Evolutionary conservation across 2,797 vertebrate species (phyloP).

Genomic region (Antrozous pallidus): DNA sequence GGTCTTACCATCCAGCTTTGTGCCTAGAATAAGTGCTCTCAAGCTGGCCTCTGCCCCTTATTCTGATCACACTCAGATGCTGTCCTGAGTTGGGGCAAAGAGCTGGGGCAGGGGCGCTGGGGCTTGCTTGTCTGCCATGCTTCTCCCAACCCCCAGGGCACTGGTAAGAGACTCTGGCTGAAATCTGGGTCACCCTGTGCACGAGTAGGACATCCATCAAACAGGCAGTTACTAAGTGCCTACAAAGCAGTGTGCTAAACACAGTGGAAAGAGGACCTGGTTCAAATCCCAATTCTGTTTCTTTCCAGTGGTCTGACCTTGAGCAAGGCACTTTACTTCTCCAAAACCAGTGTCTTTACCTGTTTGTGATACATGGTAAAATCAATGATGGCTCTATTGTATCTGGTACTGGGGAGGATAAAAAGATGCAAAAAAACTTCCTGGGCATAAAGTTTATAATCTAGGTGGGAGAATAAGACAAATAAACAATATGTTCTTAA

Average conservation of each 20-base stretch:
- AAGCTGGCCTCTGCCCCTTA: background rate
- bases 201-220: constrained; percentile 26
- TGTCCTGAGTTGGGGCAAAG: background rate
- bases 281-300: constrained; percentile 40
- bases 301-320: background rate
- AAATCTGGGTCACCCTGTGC: constrained; percentile 59
- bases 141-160: background rate
- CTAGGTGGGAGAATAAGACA: background rate
- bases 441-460: background rate
- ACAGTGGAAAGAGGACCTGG: background rate
- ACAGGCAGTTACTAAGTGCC: constrained; percentile 31
- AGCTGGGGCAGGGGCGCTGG: background rate
- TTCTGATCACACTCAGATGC: background rate
- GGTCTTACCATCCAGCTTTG: background rate
- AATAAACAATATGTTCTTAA: background rate
- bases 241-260: constrained; percentile 13
- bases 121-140: background rate
- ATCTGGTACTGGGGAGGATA: background rate
- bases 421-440: background rate
- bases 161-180: constrained; percentile 5
- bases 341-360: background rate
- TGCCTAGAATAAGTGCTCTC: no score
- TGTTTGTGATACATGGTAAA: background rate
- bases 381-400: background rate
- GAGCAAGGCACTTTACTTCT: background rate